Conservation (phyloP, 2,113 vertebrate genomes). For the Megatriorchis doriae region DNA sequence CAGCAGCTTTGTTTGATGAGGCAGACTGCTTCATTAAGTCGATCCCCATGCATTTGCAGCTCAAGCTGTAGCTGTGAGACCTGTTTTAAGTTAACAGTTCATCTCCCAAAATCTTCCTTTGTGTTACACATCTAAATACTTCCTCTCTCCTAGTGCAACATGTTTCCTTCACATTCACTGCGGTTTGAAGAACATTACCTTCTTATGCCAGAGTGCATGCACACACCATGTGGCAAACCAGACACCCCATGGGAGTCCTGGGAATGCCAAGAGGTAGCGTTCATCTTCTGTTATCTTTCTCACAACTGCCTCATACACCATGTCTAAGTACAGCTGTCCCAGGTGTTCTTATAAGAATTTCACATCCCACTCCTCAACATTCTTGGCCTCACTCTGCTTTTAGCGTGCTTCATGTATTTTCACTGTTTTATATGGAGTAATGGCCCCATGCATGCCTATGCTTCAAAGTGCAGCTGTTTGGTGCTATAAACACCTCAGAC, state of each 20-base stretch:
- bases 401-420: not conserved
- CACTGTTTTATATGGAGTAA: not conserved
- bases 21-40: not conserved
- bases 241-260: rapidly evolving
- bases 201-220: not conserved
- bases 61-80: not conserved
- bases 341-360: not conserved
- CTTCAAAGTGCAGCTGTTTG: not conserved
- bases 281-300: not conserved
- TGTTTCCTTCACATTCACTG: not conserved
- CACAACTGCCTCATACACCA: not conserved
- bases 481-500: not conserved
- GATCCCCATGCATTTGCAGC: not conserved
- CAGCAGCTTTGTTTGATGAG: not conserved
- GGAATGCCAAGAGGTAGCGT: not conserved
- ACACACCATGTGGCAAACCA: not conserved
- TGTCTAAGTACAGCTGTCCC: not conserved
- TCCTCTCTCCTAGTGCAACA: rapidly evolving
- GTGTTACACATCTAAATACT: not conserved
- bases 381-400: not conserved
- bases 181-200: not conserved
- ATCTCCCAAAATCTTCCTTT: not conserved
- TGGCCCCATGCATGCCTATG: not conserved
- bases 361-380: not conserved
- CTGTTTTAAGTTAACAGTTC: not conserved